These are phyloP conservation scores for Pelecanoides urinatrix DNA, from an alignment of 2,113 vertebrate species.

Conservation along the genomic window DNA sequence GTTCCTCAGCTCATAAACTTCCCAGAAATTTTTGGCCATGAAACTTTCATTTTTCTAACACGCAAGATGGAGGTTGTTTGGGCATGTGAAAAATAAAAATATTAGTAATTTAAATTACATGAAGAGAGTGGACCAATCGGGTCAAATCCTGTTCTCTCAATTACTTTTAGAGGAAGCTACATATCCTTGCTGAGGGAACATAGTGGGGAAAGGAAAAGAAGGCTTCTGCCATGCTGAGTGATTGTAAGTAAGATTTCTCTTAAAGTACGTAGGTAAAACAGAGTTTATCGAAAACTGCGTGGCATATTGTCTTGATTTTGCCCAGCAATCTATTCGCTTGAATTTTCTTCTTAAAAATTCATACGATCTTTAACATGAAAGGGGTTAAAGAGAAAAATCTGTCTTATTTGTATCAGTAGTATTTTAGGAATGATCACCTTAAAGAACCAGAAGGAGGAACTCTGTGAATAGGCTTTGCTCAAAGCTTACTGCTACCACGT, in stretches of 20 bases:
- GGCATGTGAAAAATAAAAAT: neutral
- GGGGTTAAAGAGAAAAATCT: neutral
- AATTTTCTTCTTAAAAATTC: neutral
- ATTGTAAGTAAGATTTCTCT: constrained; percentile 15
- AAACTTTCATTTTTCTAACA: neutral
- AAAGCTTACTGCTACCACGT: neutral
- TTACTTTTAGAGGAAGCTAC: constrained; percentile 28
- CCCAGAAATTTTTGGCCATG: neutral
- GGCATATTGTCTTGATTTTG: neutral
- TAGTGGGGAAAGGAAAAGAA: constrained; percentile 49
- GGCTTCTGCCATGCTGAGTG: constrained; percentile 24
- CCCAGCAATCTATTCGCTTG: neutral
- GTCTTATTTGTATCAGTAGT: neutral
- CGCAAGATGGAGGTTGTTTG: neutral
- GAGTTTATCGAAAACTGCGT: neutral
- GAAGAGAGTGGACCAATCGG: neutral
- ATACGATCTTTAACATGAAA: neutral
- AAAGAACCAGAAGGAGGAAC: neutral
- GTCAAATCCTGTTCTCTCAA: constrained; percentile 37
- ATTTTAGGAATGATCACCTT: neutral
- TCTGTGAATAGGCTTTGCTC: neutral
- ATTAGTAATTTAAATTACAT: neutral
- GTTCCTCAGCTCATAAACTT: neutral
- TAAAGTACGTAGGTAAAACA: neutral
- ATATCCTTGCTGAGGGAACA: constrained; percentile 12